Percentiles rank a stretch among this genome's conserved stretches.
Evolutionary conservation across 2,797 vertebrate genomes (phyloP).

Genomic region (Phrynocephalus forsythii): DNA sequence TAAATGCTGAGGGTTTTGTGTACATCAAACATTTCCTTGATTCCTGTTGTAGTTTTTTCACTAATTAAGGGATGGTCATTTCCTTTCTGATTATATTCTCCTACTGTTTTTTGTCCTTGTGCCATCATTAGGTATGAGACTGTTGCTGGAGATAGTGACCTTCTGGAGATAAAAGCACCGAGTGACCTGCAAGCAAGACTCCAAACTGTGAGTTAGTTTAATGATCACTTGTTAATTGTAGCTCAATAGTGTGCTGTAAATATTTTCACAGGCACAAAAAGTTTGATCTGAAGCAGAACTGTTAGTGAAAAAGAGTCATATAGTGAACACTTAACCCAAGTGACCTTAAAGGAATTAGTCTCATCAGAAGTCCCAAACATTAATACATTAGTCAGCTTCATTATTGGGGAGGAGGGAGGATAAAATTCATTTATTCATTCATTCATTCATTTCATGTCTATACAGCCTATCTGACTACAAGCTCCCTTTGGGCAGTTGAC

Average conservation of each 20-base stretch:
- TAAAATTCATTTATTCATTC: no score
- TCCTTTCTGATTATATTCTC: background rate
- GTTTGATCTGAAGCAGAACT: background rate
- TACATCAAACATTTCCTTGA: rapidly evolving
- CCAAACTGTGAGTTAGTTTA: constrained; percentile 69
- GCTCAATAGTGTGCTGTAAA: background rate
- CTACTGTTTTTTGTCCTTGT: background rate
- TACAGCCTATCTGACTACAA: no score
- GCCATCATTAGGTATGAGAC: constrained; percentile 53
- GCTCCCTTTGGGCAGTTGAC: no score
- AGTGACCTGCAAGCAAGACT: constrained; percentile 62
- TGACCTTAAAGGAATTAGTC: background rate
- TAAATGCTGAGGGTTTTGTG: background rate
- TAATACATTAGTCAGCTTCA: background rate
- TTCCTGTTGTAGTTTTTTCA: background rate
- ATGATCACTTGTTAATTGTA: background rate
- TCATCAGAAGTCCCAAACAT: background rate
- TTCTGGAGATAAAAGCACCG: constrained; percentile 49
- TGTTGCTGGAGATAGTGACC: constrained; percentile 7
- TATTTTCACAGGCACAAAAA: rapidly evolving
- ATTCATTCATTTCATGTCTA: no score
- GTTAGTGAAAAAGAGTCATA: background rate
- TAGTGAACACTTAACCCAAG: background rate
- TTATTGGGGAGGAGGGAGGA: background rate
- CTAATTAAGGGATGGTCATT: background rate